Evolutionary conservation across 2,113 vertebrate species (phyloP), one percentile per base, ranked within the genome.

Genomic region (Motacilla tschutschensis): DNA sequence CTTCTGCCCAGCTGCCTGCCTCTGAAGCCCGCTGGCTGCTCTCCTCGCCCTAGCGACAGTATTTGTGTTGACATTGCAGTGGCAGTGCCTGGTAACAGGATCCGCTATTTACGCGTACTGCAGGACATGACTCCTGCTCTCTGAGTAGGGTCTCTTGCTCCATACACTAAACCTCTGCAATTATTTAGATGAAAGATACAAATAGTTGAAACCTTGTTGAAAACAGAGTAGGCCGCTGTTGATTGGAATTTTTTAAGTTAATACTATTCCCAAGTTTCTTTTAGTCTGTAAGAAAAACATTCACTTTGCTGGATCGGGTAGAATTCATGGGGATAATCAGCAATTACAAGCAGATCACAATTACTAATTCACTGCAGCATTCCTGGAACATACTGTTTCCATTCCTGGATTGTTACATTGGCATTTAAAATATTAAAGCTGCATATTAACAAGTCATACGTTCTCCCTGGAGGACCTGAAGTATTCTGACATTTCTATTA

Each of bases 381-480:
- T 89, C 81, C 36, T 88, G 63, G 78, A 90, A 92, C 47, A 63
- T 40, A 44, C 40, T 73, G 67, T 83, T 90, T 93, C 88, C 83
- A 76, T 90, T 94, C 55, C 75, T 88, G 88, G 63, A 87, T 91
- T 90, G 79, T 93, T 93, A 59, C 25, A 24, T 18, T 84, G 87
- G 44, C 48, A 79, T 87, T 92, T 84, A 74, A 82, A 74, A 83
- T 73, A 92, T 73, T 93, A 90, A 91, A 92, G 28, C 67, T 66
- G 47, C 47, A 71, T 93, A 59, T 44, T 55, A 79, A 59, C 57
- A 85, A 76, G 78, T 73, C 33, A 76, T 86, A 66, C 19, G 5
- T 84, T 86, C 19, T 51, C 50, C 41, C 24, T 73, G 36, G 59
- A 84, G 64, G 76, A 79, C 79, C 66, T 70, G 64, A 93, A 89